Evolutionary conservation across 2,888 invertebrate species (phyloP).

Genomic region (Calephelis perditalis): DNA sequence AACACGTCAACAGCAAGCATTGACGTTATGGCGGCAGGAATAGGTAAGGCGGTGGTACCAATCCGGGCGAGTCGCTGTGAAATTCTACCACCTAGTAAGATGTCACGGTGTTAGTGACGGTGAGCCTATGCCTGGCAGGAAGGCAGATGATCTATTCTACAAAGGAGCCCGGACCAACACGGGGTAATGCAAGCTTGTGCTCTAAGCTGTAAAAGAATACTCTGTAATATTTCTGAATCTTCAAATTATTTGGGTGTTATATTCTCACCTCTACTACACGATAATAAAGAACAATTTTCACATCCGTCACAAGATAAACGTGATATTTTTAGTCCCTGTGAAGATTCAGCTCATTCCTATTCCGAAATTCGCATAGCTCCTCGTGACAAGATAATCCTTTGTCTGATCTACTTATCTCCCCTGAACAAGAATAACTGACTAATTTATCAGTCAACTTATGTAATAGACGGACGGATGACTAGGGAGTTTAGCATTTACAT

Average conservation of each 20-base stretch:
- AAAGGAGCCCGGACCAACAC: too few relatives aligned
- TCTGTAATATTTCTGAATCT: too few relatives aligned
- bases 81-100: too few relatives aligned
- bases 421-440: conserved; percentile 40
- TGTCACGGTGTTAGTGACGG: too few relatives aligned
- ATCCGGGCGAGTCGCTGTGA: too few relatives aligned
- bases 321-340: background rate
- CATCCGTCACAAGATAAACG: background rate
- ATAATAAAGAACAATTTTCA: background rate
- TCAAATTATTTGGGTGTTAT: background rate
- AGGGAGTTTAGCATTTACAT: conserved; percentile 46
- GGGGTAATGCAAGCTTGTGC: too few relatives aligned
- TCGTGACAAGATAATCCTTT: conserved; percentile 49
- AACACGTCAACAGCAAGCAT: too few relatives aligned
- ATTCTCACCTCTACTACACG: background rate
- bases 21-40: too few relatives aligned
- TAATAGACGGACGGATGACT: conserved; percentile 29
- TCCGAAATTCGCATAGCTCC: conserved; percentile 26
- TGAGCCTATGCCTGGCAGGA: too few relatives aligned
- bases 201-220: too few relatives aligned
- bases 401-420: conserved; percentile 47
- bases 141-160: too few relatives aligned
- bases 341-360: conserved; percentile 3
- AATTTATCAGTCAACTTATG: conserved; percentile 51
- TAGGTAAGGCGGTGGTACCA: too few relatives aligned